These are phyloP conservation scores for Desmophyllum pertusum DNA, from an alignment of 92 coral and sea anemone genomes.

Conservation along the genomic window DNA sequence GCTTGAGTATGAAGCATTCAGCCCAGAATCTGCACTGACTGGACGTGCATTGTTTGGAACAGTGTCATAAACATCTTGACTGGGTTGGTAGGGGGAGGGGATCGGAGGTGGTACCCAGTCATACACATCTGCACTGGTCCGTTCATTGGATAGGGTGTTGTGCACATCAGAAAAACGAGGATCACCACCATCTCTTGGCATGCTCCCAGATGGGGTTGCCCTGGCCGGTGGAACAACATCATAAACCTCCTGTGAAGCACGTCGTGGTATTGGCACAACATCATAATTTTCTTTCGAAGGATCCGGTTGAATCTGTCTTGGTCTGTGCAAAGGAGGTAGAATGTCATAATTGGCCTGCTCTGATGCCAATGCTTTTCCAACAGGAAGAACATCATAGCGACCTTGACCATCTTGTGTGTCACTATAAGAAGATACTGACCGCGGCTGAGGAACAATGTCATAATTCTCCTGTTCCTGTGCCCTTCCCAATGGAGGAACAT, in stretches of 20 bases:
- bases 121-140: not conserved
- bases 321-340: slow-evolving; percentile 9
- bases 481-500: not conserved
- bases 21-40: slow-evolving; percentile 48
- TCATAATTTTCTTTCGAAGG: slow-evolving; percentile 65
- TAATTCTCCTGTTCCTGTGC: slow-evolving; percentile 47
- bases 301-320: slow-evolving; percentile 3
- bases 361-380: not conserved
- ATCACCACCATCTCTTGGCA: not conserved
- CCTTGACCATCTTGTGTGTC: not conserved
- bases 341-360: slow-evolving; percentile 32
- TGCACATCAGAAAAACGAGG: slow-evolving; percentile 26
- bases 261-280: slow-evolving; percentile 64
- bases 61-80: slow-evolving; percentile 43
- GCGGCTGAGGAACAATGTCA: slow-evolving; percentile 63
- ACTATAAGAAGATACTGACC: slow-evolving; percentile 20
- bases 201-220: not conserved
- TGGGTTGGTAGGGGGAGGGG: slow-evolving; percentile 17
- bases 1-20: slow-evolving; percentile 44
- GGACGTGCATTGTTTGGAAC: slow-evolving; percentile 34
- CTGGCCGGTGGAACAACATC: slow-evolving; percentile 69
- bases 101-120: slow-evolving; percentile 52
- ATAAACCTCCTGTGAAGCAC: slow-evolving; percentile 61
- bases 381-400: not conserved
- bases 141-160: slow-evolving; percentile 17